Conservation (phyloP, 23 tunicate species). For the Styela plicata region DNA sequence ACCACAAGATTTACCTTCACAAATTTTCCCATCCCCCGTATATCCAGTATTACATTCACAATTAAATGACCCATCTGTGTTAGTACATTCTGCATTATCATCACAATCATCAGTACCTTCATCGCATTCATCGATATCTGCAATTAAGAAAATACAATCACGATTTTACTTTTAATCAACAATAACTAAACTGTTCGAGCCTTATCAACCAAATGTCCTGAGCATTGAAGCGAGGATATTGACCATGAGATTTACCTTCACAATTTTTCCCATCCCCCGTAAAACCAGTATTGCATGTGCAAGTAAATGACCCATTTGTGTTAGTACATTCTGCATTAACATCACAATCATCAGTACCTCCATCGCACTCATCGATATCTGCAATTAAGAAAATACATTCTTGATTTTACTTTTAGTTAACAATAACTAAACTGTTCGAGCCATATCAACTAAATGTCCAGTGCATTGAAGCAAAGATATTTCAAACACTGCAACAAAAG, state of each 20-base stretch:
- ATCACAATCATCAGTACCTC: background rate
- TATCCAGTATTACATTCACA: slow-evolving; percentile 45
- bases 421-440: too few relatives aligned
- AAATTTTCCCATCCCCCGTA: slow-evolving; percentile 32
- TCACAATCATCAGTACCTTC: background rate
- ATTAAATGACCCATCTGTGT: slow-evolving; percentile 9
- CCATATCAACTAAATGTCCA: too few relatives aligned
- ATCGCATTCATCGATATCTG: slow-evolving; percentile 29
- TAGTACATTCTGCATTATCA: slow-evolving; percentile 18
- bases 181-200: too few relatives aligned
- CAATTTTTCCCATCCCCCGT: slow-evolving; percentile 30
- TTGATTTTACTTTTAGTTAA: too few relatives aligned
- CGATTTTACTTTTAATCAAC: too few relatives aligned
- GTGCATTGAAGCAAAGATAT: too few relatives aligned
- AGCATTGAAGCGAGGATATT: too few relatives aligned
- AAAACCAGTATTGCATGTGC: slow-evolving; percentile 26
- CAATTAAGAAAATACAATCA: too few relatives aligned
- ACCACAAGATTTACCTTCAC: too few relatives aligned
- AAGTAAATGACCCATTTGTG: slow-evolving; percentile 25
- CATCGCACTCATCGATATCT: slow-evolving; percentile 52
- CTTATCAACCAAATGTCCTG: too few relatives aligned
- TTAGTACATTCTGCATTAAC: slow-evolving; percentile 32
- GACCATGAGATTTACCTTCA: background rate
- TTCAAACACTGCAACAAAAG: too few relatives aligned
- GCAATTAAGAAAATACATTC: too few relatives aligned